Evolutionary conservation across 2,888 invertebrate species (phyloP).

Genomic region (Blastobasis adustella): DNA sequence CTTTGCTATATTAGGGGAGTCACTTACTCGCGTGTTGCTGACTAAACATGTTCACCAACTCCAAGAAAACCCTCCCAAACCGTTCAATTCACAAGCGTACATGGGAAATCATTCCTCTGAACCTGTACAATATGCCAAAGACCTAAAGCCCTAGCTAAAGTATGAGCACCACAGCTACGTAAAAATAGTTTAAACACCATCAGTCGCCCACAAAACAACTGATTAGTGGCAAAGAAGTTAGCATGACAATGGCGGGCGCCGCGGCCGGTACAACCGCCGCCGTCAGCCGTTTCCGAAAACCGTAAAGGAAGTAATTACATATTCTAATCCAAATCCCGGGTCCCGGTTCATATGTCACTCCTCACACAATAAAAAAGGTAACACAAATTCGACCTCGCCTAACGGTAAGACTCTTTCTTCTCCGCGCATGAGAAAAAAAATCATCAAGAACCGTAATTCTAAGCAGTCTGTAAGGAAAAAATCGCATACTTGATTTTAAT

Average conservation of each 20-base stretch:
- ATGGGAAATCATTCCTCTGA: no score
- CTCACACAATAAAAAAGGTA: constrained; percentile 56
- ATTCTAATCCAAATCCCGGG: constrained; percentile 66
- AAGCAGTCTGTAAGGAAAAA: constrained; percentile 43
- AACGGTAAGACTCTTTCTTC: constrained; percentile 58
- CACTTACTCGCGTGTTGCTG: no score
- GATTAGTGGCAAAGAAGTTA: constrained; percentile 3
- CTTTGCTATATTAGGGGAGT: no score
- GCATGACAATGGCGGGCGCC: constrained; percentile 23
- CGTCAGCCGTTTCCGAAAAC: constrained; percentile 64
- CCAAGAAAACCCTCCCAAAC: no score
- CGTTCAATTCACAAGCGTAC: no score
- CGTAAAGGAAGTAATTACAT: constrained; percentile 75
- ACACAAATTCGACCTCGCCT: constrained; percentile 44
- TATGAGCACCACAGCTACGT: no score
- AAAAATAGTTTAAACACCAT: no score
- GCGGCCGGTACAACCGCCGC: constrained; percentile 38
- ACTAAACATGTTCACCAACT: no score
- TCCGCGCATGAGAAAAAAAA: constrained; percentile 65
- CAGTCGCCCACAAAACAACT: no score
- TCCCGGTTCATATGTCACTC: constrained; percentile 70
- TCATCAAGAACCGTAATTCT: constrained; percentile 54
- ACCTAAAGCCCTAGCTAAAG: no score
- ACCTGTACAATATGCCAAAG: no score
- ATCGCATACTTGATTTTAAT: constrained; percentile 62